Evolutionary conservation across 2,797 vertebrate genomes (phyloP).

Genomic region (Anguilla megastoma): DNA sequence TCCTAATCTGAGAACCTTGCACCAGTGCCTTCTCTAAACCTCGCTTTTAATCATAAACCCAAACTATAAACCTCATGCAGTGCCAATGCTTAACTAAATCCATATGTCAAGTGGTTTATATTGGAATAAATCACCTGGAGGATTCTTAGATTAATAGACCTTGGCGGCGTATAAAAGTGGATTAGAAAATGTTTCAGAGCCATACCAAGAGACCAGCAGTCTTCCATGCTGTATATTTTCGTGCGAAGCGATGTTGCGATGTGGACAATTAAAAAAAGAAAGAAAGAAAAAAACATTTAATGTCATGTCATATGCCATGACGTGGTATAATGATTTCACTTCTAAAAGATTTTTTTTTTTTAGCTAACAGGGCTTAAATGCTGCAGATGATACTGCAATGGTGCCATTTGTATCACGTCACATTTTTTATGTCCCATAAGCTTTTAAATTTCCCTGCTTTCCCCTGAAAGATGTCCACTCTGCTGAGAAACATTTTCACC

Average conservation of each 20-base stretch:
- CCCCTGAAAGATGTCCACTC: not conserved
- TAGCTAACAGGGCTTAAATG: not conserved
- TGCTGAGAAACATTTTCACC: not conserved
- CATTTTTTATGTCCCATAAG: not conserved
- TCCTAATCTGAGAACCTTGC: conserved; percentile 38
- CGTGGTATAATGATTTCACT: not conserved
- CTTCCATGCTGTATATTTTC: conserved; percentile 54
- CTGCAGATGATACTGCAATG: not conserved
- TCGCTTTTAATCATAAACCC: conserved; percentile 62
- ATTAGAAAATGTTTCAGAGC: conserved; percentile 65
- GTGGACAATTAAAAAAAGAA: not conserved
- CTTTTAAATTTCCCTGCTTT: not conserved
- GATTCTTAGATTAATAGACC: conserved; percentile 69
- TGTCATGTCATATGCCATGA: not conserved
- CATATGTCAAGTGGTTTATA: conserved; percentile 74
- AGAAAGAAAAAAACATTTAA: not conserved
- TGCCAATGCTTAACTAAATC: conserved; percentile 65
- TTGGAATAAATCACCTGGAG: conserved; percentile 66
- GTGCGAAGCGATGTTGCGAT: not conserved
- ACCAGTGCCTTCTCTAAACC: conserved; percentile 46
- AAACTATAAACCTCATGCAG: conserved; percentile 63
- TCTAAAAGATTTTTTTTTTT: not conserved
- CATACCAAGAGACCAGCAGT: conserved; percentile 52
- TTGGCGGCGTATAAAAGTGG: conserved; percentile 58
- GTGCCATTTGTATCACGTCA: not conserved